Percentiles rank a stretch among this genome's conserved stretches.
Evolutionary conservation across 2,113 vertebrate genomes (phyloP).

Genomic region (Blennius ocellaris): DNA sequence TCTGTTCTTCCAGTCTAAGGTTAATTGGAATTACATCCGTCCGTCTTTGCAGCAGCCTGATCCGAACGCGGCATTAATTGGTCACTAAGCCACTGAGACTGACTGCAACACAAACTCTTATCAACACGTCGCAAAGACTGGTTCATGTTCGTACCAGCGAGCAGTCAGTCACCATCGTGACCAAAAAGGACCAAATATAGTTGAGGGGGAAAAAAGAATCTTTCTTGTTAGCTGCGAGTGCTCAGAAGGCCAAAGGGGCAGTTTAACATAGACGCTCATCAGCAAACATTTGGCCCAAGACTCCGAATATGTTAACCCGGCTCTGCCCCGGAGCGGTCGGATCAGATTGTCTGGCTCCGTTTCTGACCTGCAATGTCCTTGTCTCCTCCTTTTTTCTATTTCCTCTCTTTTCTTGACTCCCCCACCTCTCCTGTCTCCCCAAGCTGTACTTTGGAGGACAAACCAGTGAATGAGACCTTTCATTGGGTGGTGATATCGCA

Average conservation of each 20-base stretch:
- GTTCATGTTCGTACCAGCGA: background rate
- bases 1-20: background rate
- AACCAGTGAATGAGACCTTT: slow-evolving; percentile 61
- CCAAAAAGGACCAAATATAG: background rate
- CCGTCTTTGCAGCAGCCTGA: no score
- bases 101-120: background rate
- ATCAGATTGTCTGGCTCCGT: background rate
- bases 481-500: slow-evolving; percentile 43
- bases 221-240: background rate
- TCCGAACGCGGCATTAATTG: background rate
- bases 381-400: background rate
- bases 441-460: slow-evolving; percentile 45
- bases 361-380: slow-evolving; percentile 17
- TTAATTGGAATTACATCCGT: background rate
- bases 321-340: background rate
- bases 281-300: background rate
- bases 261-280: no score
- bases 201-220: background rate
- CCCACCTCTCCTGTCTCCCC: slow-evolving; percentile 15
- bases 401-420: background rate
- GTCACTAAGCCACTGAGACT: background rate
- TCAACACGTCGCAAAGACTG: background rate
- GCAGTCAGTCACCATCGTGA: background rate
- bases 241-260: background rate
- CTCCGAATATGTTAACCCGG: background rate